Conservation (phyloP, 2,113 vertebrate species). For the Oryzias curvinotus region DNA sequence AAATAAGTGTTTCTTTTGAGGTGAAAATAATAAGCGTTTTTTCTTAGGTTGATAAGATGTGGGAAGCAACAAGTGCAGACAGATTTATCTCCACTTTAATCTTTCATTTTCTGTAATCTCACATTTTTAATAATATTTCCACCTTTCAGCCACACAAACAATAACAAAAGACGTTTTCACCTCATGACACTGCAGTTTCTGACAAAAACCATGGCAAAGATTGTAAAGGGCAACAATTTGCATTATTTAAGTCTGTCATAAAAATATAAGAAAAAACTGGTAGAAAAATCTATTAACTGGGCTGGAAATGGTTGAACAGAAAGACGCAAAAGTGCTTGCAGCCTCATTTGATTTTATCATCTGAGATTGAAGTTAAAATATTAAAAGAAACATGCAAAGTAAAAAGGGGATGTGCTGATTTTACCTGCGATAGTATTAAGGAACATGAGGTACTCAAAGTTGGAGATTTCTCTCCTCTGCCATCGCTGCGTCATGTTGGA, state of each 20-base stretch:
- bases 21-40: too few relatives aligned
- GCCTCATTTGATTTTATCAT: neutral
- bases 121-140: constrained; percentile 1
- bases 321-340: too few relatives aligned
- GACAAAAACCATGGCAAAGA: neutral
- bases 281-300: too few relatives aligned
- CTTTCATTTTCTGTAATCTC: constrained; percentile 5
- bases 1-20: too few relatives aligned
- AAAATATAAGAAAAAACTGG: too few relatives aligned
- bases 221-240: neutral
- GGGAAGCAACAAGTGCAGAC: neutral
- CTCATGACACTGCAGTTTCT: constrained; percentile 14
- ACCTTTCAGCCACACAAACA: neutral
- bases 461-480: constrained; percentile 98
- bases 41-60: too few relatives aligned
- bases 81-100: constrained; percentile 11
- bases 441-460: constrained; percentile 99
- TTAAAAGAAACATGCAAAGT: neutral
- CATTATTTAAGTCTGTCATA: too few relatives aligned
- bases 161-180: neutral
- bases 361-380: neutral
- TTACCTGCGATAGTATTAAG: constrained; percentile 99
- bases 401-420: constrained; percentile 2
- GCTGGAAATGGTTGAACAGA: too few relatives aligned
- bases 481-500: constrained; percentile 99